A percentile compares a stretch with the other conserved stretches of the same genome.
phyloP scores from a whole-genome alignment of 2,113 vertebrate genomes.

The Cairina moschata region DNA sequence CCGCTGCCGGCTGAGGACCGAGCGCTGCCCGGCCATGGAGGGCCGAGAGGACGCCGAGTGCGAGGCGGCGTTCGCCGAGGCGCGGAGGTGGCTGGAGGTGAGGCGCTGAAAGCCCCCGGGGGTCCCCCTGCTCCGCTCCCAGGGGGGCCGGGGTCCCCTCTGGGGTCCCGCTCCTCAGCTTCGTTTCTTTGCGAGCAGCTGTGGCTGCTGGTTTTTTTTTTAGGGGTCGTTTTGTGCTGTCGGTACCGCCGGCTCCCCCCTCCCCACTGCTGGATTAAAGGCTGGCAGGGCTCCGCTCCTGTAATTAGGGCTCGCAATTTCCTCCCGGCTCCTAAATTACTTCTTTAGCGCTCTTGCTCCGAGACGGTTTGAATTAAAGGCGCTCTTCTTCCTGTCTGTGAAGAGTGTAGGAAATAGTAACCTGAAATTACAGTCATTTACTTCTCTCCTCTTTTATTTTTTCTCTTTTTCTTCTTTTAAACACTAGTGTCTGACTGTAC shows the following conservation, averaged over 20 bases:
- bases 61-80: conserved; percentile 83
- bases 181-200: neutral
- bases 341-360: neutral
- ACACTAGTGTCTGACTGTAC: neutral
- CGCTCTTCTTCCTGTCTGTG: neutral
- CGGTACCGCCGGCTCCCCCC: neutral
- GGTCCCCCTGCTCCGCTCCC: no score
- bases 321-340: neutral
- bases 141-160: no score
- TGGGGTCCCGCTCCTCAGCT: no score
- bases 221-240: neutral
- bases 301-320: neutral
- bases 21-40: conserved; percentile 74
- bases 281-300: neutral
- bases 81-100: conserved; percentile 92
- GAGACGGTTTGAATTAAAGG: neutral
- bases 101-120: conserved; percentile 21
- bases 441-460: neutral
- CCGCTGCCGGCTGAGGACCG: neutral
- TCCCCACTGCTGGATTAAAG: neutral
- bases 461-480: neutral
- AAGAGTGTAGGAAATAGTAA: neutral
- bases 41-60: conserved; percentile 80
- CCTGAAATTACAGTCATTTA: neutral
- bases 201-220: neutral